Conservation (phyloP, 1,140 invertebrate genomes). For the Tetranychus cinnabarinus region DNA sequence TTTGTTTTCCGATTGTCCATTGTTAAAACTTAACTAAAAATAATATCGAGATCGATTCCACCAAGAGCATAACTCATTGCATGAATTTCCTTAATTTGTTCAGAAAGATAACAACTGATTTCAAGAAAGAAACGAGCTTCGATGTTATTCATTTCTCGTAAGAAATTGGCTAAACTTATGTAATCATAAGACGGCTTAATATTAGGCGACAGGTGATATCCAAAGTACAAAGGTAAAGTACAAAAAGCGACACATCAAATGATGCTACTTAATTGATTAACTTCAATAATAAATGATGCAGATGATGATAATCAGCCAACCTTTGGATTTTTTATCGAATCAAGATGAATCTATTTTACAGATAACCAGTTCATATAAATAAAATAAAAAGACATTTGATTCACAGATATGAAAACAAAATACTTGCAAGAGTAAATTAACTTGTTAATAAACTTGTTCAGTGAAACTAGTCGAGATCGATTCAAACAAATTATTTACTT, state of each 20-base stretch:
- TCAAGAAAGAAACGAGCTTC: conserved; percentile 11
- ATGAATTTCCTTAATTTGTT: conserved; percentile 13
- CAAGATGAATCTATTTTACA: conserved; percentile 18
- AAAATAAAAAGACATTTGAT: too few relatives aligned
- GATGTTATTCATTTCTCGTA: conserved; percentile 9
- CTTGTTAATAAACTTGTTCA: too few relatives aligned
- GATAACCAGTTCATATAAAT: too few relatives aligned
- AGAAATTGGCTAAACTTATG: conserved; percentile 12
- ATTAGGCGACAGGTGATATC: background rate
- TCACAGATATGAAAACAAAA: too few relatives aligned
- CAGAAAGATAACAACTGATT: conserved; percentile 12
- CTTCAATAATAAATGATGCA: background rate
- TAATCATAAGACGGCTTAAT: conserved; percentile 15
- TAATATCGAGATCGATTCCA: conserved; percentile 14
- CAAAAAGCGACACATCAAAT: background rate
- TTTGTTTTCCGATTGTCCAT: too few relatives aligned
- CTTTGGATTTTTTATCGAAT: conserved; percentile 25
- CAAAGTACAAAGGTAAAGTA: too few relatives aligned
- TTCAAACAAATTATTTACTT: too few relatives aligned
- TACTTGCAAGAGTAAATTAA: too few relatives aligned
- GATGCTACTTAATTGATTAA: background rate
- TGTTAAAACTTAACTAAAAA: conserved; percentile 5
- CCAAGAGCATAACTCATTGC: conserved; percentile 12
- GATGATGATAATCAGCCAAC: conserved; percentile 14
- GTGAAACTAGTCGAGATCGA: too few relatives aligned